Percentiles rank a stretch among this genome's conserved stretches.
Conservation (phyloP, 2,888 invertebrate species). For the Chalcosyrphus nemorum region DNA sequence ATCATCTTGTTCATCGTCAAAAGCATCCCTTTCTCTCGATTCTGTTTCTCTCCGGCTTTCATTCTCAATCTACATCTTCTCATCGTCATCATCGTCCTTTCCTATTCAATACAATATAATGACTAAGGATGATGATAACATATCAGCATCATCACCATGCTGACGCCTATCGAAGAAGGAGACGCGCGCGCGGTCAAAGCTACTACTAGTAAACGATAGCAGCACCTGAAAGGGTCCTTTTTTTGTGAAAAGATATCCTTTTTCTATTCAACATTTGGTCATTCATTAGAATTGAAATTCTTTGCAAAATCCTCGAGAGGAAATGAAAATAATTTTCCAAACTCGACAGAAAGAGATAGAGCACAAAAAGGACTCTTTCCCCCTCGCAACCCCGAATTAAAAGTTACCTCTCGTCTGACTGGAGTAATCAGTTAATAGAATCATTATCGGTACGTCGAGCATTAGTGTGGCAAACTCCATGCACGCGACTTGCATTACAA, state of each 20-base stretch:
- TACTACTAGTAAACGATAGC: conserved; percentile 49
- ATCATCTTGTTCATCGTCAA: conserved; percentile 61
- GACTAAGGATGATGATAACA: conserved; percentile 70
- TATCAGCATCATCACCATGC: conserved; percentile 64
- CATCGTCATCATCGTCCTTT: conserved; percentile 33
- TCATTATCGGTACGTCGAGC: conserved; percentile 63
- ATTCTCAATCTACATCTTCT: background rate
- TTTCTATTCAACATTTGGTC: conserved; percentile 61
- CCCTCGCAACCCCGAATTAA: conserved; percentile 50
- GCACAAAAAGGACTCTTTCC: conserved; percentile 4
- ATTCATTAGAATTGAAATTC: conserved; percentile 62
- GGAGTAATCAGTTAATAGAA: conserved; percentile 73
- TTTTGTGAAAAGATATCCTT: conserved; percentile 28
- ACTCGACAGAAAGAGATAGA: too few species aligned
- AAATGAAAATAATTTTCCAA: too few species aligned
- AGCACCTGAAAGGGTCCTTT: conserved; percentile 49
- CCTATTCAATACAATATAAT: conserved; percentile 61
- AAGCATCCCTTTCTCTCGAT: conserved; percentile 23
- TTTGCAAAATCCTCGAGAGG: too few species aligned
- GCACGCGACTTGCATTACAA: conserved; percentile 70
- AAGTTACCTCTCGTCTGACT: conserved; percentile 64
- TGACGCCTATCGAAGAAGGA: background rate
- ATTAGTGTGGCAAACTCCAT: conserved; percentile 59
- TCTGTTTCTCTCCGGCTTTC: background rate
- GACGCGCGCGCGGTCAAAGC: background rate